Evolutionary conservation across 2,797 vertebrate species (phyloP).

Genomic region (Anguilla pacifica): DNA sequence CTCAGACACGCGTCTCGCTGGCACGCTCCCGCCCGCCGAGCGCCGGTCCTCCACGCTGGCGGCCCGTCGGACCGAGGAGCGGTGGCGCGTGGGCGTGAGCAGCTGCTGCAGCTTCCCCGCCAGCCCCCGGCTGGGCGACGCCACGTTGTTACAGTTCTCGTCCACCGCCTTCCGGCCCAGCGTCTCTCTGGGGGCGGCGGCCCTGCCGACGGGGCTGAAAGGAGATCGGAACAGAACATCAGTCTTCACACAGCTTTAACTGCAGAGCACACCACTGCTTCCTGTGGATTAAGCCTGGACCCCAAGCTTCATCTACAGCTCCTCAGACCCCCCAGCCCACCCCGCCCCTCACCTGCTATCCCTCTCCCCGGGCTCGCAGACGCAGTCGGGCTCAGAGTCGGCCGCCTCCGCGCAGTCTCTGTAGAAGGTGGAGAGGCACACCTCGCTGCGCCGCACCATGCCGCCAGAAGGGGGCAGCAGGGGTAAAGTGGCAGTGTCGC

Average conservation of each 20-base stretch:
- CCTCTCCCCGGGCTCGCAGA: slow-evolving; percentile 51
- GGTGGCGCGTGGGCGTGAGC: slow-evolving; percentile 79
- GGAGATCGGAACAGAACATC: background rate
- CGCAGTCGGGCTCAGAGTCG: slow-evolving; percentile 54
- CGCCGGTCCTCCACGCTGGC: slow-evolving; percentile 72
- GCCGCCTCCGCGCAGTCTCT: slow-evolving; percentile 63
- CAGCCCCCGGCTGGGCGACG: slow-evolving; percentile 72
- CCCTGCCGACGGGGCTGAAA: slow-evolving; percentile 44
- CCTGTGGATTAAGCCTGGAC: background rate
- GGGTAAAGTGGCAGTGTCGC: slow-evolving; percentile 41
- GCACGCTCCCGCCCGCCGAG: slow-evolving; percentile 36
- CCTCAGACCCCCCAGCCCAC: background rate
- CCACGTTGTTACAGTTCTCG: slow-evolving; percentile 75
- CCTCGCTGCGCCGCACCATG: slow-evolving; percentile 66
- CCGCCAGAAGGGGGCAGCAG: slow-evolving; percentile 42
- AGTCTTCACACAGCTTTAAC: background rate
- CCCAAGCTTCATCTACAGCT: background rate
- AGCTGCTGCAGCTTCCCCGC: slow-evolving; percentile 87
- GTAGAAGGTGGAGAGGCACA: slow-evolving; percentile 75
- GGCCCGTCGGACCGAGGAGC: slow-evolving; percentile 59
- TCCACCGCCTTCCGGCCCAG: slow-evolving; percentile 62
- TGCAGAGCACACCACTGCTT: background rate
- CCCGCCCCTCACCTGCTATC: slow-evolving; percentile 59
- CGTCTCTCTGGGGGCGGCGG: slow-evolving; percentile 47
- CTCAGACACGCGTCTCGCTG: slow-evolving; percentile 58